Evolutionary conservation across 2,888 invertebrate species (phyloP).

Genomic region (Eucera pruinosa): DNA sequence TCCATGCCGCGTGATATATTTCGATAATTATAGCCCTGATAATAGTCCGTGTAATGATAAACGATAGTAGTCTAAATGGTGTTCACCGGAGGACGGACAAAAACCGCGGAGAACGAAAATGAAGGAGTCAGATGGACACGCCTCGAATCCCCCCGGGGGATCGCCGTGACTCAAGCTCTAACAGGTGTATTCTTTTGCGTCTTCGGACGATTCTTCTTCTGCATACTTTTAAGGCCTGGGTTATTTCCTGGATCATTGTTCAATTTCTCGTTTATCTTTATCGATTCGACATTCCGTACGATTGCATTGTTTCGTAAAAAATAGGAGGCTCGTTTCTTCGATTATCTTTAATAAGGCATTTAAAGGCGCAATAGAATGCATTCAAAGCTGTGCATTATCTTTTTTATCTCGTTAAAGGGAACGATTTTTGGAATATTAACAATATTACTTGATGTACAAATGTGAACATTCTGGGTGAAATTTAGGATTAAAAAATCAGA

Average conservation of each 20-base stretch:
- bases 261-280: slow-evolving; percentile 9
- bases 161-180: slow-evolving; percentile 73
- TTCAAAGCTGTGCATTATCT: no score
- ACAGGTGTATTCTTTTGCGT: slow-evolving; percentile 70
- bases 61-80: slow-evolving; percentile 58
- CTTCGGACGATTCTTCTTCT: slow-evolving; percentile 31
- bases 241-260: slow-evolving; percentile 25
- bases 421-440: no score
- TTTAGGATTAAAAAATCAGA: no score
- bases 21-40: slow-evolving; percentile 58
- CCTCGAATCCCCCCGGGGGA: slow-evolving; percentile 69
- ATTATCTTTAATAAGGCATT: no score
- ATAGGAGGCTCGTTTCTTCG: slow-evolving; percentile 1
- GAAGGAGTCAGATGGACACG: slow-evolving; percentile 62
- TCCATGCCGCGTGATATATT: slow-evolving; percentile 49
- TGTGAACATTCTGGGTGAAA: no score
- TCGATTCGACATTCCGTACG: slow-evolving; percentile 20
- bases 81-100: slow-evolving; percentile 42
- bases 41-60: slow-evolving; percentile 68
- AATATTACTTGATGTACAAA: no score
- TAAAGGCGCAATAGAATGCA: no score
- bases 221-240: slow-evolving; percentile 28
- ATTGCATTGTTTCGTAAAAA: background rate
- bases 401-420: no score
- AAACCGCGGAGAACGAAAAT: slow-evolving; percentile 56